Base-by-base conservation (phyloP, 2,113 vertebrate genomes). In the Bagarius yarrelli region DNA sequence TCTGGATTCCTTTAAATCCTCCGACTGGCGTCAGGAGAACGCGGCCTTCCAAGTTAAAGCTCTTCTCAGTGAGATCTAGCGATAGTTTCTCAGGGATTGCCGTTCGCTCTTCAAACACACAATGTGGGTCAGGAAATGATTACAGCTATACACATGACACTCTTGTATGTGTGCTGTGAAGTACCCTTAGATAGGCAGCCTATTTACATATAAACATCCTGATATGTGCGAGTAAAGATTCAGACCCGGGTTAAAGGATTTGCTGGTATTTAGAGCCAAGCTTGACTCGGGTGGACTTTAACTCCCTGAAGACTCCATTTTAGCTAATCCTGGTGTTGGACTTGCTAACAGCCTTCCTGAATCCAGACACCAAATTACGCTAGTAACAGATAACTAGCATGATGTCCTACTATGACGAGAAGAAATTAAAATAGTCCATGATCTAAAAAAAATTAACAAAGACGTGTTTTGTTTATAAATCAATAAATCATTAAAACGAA, bases 1-100 rank as follows among this genome's bases (percentile, higher is more conserved):
- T 81, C 81, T 84, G 81, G 53, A 74, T 88, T 85, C 56, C 16
- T 76, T 84, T 57, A 83, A 81, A 83, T 80, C 78, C 85, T 76
- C 70, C 21, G 67, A 83, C 81, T 82, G 36, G 23, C 69, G 74
- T 73, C 69, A 74, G 70, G 69, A 78, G 84, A 76, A 70, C 5
- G 14, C 44, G 25, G 69, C 61, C 44, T 67, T 81, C 66, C 63
- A 78, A 77, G 57, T 67, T 52, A 21, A 55, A 52, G 47, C 63
- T 72, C 44, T 66, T 47, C 64, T 79, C 82, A 32, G 81, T 79
- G 76, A 71, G 67, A 80, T 82, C 84, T 84, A 27, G 67, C 66
- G 55, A n/a, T 8, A 23, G 27, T 66, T 77, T 79, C 75, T 19
- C 47, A 70, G n/a, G 30, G 34, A 52, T 79, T 30, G n/a, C 76